Evolutionary conservation across 2,888 invertebrate species (phyloP).

Genomic region (Ectobius pallidus): DNA sequence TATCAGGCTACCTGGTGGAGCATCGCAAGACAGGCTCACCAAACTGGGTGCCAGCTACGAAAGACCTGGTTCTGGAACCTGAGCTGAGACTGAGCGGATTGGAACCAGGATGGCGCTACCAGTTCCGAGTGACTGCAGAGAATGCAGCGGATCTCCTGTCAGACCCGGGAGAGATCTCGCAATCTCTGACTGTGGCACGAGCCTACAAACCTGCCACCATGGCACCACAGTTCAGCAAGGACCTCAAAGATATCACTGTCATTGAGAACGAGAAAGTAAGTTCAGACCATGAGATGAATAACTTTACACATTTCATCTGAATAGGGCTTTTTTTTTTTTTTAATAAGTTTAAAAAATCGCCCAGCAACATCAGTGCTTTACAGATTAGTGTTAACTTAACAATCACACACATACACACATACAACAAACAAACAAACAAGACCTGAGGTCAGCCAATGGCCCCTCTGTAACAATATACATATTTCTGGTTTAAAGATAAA

Average conservation of each 20-base stretch:
- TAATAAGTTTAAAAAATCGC: no score
- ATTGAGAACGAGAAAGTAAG: slow-evolving; percentile 78
- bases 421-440: no score
- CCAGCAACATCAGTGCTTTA: no score
- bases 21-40: slow-evolving; percentile 75
- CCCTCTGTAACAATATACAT: no score
- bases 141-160: slow-evolving; percentile 86
- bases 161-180: slow-evolving; percentile 83
- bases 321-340: not conserved
- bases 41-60: slow-evolving; percentile 83
- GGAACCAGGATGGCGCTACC: slow-evolving; percentile 85
- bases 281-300: not conserved
- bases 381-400: no score
- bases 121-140: slow-evolving; percentile 90
- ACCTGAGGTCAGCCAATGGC: no score
- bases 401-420: no score
- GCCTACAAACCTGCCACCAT: slow-evolving; percentile 65
- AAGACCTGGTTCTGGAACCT: slow-evolving; percentile 71
- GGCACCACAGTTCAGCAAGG: slow-evolving; percentile 75
- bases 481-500: no score
- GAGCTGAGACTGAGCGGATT: slow-evolving; percentile 82
- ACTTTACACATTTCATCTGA: not conserved
- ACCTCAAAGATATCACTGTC: slow-evolving; percentile 71
- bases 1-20: slow-evolving; percentile 77
- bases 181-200: slow-evolving; percentile 80